Percentiles rank a stretch among this genome's conserved stretches.
Conservation (phyloP, 2,113 vertebrate species). For the Odocoileus virginianus region DNA sequence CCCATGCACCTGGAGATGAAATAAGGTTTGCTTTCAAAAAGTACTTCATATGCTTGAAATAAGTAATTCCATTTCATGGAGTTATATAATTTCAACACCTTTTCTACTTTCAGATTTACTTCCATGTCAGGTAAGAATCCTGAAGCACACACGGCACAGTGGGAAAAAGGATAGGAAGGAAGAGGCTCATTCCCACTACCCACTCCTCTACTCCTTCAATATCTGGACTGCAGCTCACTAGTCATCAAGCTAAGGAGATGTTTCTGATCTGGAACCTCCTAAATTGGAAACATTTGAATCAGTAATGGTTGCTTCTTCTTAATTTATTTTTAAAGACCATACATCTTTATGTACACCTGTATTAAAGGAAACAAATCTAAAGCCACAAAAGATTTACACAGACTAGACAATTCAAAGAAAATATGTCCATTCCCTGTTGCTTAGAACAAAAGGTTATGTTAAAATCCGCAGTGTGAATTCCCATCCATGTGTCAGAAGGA, state of each 20-base stretch:
- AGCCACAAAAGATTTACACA: constrained; percentile 53
- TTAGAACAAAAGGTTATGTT: not conserved
- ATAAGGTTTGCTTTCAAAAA: constrained; percentile 76
- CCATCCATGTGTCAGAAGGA: not conserved
- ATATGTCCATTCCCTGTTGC: not conserved
- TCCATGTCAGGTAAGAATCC: constrained; percentile 57
- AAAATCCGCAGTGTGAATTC: not conserved
- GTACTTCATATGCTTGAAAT: constrained; percentile 68
- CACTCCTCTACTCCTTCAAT: not conserved
- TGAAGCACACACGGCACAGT: constrained; percentile 57
- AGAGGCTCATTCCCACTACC: not conserved
- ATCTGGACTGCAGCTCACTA: not conserved
- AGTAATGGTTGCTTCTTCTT: not conserved
- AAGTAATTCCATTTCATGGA: constrained; percentile 75
- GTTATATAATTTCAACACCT: constrained; percentile 68
- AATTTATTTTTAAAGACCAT: not conserved
- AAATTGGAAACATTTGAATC: constrained; percentile 43
- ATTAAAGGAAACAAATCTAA: constrained; percentile 67
- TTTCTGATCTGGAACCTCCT: not conserved
- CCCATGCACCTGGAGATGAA: constrained; percentile 66
- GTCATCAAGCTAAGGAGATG: not conserved
- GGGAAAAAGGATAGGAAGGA: not conserved
- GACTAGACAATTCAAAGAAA: constrained; percentile 45
- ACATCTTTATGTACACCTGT: not conserved
- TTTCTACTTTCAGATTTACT: constrained; percentile 71